Percentiles rank a stretch among this genome's conserved stretches.
Evolutionary conservation across 2,888 invertebrate genomes (phyloP).

Genomic region (Drosophila macrothrix): DNA sequence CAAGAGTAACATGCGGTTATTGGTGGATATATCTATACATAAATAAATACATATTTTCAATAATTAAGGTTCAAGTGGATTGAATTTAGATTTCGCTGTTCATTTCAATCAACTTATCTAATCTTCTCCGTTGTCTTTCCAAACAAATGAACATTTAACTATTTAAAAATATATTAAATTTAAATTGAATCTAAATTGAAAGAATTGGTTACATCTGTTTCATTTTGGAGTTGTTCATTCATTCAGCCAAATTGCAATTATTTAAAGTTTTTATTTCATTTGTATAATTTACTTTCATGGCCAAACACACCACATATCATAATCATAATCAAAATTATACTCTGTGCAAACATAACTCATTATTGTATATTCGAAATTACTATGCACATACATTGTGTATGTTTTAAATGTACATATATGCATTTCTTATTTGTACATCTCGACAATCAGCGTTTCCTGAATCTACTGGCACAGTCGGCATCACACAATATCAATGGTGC

Average conservation of each 20-base stretch:
- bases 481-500: constrained; percentile 74
- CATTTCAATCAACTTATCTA: neutral
- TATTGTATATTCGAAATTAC: constrained; percentile 2
- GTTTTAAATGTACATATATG: constrained; percentile 10
- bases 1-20: constrained; percentile 19
- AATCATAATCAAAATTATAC: neutral
- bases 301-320: constrained; percentile 56
- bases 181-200: neutral
- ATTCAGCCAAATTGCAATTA: constrained; percentile 18
- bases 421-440: constrained; percentile 23
- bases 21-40: neutral
- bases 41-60: neutral
- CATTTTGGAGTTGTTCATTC: neutral
- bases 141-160: neutral
- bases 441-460: constrained; percentile 79
- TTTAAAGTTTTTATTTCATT: constrained; percentile 65
- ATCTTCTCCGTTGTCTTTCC: neutral
- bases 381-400: constrained; percentile 9
- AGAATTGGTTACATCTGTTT: neutral
- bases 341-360: neutral
- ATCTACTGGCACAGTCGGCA: constrained; percentile 84
- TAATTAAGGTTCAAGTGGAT: constrained; percentile 11
- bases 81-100: neutral
- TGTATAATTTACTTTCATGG: constrained; percentile 82
- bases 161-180: neutral